phyloP scores from a whole-genome alignment of 1,140 invertebrate species.

The Metaphire vulgaris region DNA sequence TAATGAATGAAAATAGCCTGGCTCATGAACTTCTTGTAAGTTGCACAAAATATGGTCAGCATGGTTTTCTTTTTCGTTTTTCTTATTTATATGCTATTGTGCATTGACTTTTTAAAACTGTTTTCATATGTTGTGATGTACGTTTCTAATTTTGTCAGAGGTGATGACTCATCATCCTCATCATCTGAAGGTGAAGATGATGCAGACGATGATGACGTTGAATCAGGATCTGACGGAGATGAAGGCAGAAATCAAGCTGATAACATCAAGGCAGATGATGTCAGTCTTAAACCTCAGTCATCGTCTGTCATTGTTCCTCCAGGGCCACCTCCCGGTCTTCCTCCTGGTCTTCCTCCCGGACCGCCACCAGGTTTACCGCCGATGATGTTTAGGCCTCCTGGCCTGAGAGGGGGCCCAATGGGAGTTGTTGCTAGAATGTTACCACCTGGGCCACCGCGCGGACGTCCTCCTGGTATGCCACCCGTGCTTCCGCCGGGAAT shows the following conservation, averaged over 20 bases:
- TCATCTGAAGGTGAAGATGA: slow-evolving; percentile 63
- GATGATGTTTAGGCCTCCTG: slow-evolving; percentile 61
- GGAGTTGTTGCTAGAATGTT: slow-evolving; percentile 55
- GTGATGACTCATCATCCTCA: slow-evolving; percentile 19
- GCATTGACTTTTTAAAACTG: no score
- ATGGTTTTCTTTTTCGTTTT: no score
- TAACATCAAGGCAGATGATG: no score
- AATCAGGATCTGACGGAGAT: slow-evolving; percentile 51
- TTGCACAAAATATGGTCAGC: no score
- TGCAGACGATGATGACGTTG: slow-evolving; percentile 38
- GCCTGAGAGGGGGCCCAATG: slow-evolving; percentile 37
- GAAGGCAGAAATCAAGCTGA: slow-evolving; percentile 19
- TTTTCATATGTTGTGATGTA: no score
- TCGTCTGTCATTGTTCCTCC: slow-evolving; percentile 33
- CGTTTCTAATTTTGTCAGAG: slow-evolving; percentile 29
- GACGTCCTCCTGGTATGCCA: slow-evolving; percentile 77
- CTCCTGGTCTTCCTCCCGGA: slow-evolving; percentile 42
- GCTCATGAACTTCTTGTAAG: no score
- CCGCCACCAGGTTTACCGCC: slow-evolving; percentile 50
- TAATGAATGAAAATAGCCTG: no score
- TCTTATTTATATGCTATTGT: no score
- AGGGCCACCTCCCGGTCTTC: slow-evolving; percentile 32
- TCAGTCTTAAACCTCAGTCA: no score
- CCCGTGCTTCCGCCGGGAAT: slow-evolving; percentile 56
- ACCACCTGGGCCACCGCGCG: slow-evolving; percentile 58